Evolutionary conservation across 2,113 vertebrate species (phyloP).

Genomic region (Seriola aureovittata): DNA sequence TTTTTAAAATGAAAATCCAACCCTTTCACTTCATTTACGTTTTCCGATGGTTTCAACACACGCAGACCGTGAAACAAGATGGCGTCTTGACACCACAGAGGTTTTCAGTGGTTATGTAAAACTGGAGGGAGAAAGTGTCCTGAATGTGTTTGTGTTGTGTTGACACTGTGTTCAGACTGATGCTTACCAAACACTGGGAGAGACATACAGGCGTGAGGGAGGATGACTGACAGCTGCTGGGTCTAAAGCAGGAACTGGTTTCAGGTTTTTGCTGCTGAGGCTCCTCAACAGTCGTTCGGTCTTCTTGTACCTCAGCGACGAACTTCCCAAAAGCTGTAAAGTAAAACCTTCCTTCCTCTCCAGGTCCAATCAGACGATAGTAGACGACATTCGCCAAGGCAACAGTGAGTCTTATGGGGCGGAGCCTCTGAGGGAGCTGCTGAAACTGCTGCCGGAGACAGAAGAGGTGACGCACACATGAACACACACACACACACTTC

Average conservation of each 20-base stretch:
- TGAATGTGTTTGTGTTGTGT: background rate
- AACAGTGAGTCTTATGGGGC: constrained; percentile 87
- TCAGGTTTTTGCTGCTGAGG: no score
- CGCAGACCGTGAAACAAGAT: no score
- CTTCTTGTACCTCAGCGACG: no score
- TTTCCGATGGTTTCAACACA: background rate
- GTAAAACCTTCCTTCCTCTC: constrained; percentile 13
- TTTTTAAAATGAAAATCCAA: no score
- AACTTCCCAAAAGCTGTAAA: background rate
- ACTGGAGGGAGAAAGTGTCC: background rate
- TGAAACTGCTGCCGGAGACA: constrained; percentile 92
- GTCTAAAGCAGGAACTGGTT: background rate
- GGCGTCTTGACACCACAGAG: background rate
- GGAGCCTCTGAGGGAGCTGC: constrained; percentile 90
- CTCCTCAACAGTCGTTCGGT: no score
- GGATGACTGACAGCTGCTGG: background rate
- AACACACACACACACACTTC: background rate
- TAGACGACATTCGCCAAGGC: constrained; percentile 89
- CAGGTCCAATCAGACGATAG: constrained; percentile 89
- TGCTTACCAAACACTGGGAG: constrained; percentile 43
- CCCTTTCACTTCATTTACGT: background rate
- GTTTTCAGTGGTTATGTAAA: background rate
- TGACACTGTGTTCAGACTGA: constrained; percentile 4
- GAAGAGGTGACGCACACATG: constrained; percentile 88
- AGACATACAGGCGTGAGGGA: constrained; percentile 46